Base-by-base conservation (phyloP, 2,888 invertebrate genomes). In the Gymnoscelis rufifasciata region DNA sequence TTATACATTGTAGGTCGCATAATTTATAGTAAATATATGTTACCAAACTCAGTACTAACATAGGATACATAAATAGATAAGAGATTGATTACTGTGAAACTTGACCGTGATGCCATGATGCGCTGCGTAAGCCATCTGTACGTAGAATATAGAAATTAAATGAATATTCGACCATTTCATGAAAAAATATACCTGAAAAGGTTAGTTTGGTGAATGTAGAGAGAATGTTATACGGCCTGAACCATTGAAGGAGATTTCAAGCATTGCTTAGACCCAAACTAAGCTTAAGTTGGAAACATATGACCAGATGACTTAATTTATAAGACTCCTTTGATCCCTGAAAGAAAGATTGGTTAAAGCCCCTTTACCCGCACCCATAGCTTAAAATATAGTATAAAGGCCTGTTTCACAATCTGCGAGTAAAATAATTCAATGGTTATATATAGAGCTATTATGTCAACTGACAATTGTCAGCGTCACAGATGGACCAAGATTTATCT, bases 41-140 rank as follows among this genome's bases (percentile, higher is more conserved):
- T 38, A 50, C 31, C 31, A 35, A 31, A 47, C 46, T 39, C 48
- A 52, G 43, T 14, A 10, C 40, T 19, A 11, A 47, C 41, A 27
- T 5, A 28, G 42, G 48, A 45, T 30, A 38, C 35, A 24, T 41
- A 30, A 40, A 49, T 24, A 39, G 37, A 37, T 37, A 38, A 43
- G 43, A 39, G 19, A 47, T 41, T 46, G 47, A 47, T 58, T 60
- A 60, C 51, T 55, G 52, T 51, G 29, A 47, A 31, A 42, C 38
- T 47, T 45, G 59, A 43, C 45, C 48, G 43, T 54, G 54, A 44
- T 51, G 55, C 33, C 37, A 40, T 43, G 62, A 27, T 43, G 60
- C 51, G 52, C 50, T 44, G 43, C 54, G 57, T 8, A 38, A 51
- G 44, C 52, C 57, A 53, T 47, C 53, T 54, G 54, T 41, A 54